These are phyloP conservation scores for Euphonia xanthogaster DNA, from an alignment of 2,797 vertebrate species.

Conservation along the genomic window DNA sequence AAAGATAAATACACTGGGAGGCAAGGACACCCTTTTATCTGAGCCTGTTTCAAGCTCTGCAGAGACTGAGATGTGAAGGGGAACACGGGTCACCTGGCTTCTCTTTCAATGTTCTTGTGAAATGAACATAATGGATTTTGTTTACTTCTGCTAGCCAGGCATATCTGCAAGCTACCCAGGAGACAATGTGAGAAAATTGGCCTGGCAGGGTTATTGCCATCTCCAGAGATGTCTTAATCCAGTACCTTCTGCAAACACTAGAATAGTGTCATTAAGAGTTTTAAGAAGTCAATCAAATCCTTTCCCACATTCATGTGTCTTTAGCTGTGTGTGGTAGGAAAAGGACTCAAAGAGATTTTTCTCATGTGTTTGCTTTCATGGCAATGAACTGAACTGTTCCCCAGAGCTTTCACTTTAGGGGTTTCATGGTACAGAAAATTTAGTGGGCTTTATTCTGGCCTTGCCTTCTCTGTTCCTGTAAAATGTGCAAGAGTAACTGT, in stretches of 20 bases:
- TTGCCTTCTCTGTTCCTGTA: not conserved
- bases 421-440: conserved; percentile 17
- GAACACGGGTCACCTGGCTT: not conserved
- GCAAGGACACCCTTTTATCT: not conserved
- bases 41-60: not conserved
- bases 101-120: not conserved
- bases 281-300: not conserved
- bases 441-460: conserved; percentile 16
- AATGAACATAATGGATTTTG: not conserved
- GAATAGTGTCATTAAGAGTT: not conserved
- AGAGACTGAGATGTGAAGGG: not conserved
- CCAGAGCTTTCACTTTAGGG: not conserved
- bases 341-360: conserved; percentile 27
- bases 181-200: not conserved
- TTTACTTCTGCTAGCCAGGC: not conserved
- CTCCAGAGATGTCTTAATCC: not conserved
- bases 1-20: not conserved
- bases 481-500: not conserved
- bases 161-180: not conserved
- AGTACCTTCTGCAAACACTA: not conserved
- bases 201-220: not conserved
- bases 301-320: not conserved
- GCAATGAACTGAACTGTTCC: not conserved
- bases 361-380: conserved; percentile 13
- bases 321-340: conserved; percentile 42